Evolutionary conservation across 2,888 invertebrate genomes (phyloP).

Genomic region (Orchesella flavescens): DNA sequence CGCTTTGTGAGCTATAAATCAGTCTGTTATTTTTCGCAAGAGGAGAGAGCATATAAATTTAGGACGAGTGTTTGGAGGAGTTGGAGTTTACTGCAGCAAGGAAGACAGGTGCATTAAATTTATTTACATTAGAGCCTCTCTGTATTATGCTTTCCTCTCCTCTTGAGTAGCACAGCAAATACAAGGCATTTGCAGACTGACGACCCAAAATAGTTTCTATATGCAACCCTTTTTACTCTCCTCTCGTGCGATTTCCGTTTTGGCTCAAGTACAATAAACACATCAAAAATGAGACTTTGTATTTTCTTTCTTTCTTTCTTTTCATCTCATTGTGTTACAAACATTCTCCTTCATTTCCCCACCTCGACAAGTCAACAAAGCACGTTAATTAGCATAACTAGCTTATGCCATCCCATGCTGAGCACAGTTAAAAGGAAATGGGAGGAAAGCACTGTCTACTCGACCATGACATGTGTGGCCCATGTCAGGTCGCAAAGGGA

Average conservation of each 20-base stretch:
- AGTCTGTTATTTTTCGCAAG: slow-evolving; percentile 16
- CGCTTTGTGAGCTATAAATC: slow-evolving; percentile 42
- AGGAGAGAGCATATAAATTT: neutral
- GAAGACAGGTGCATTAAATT: slow-evolving; percentile 35
- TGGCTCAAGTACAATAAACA: neutral
- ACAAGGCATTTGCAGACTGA: neutral
- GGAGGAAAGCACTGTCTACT: too few species aligned
- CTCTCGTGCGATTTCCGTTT: neutral
- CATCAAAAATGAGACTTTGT: neutral
- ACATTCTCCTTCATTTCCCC: neutral
- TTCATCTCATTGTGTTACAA: neutral
- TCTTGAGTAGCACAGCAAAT: neutral
- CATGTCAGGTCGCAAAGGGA: too few species aligned
- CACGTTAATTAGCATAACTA: too few species aligned
- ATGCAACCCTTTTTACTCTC: neutral
- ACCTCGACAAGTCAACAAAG: too few species aligned
- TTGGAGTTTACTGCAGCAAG: slow-evolving; percentile 10
- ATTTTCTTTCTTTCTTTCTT: neutral
- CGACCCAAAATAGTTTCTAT: neutral
- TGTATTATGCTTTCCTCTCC: neutral
- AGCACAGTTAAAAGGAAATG: too few species aligned
- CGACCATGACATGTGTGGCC: too few species aligned
- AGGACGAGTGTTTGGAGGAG: neutral
- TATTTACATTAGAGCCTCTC: slow-evolving; percentile 9
- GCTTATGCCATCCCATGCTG: too few species aligned